Base-by-base conservation (phyloP, 1,140 invertebrate species). In the Ips typographus region DNA sequence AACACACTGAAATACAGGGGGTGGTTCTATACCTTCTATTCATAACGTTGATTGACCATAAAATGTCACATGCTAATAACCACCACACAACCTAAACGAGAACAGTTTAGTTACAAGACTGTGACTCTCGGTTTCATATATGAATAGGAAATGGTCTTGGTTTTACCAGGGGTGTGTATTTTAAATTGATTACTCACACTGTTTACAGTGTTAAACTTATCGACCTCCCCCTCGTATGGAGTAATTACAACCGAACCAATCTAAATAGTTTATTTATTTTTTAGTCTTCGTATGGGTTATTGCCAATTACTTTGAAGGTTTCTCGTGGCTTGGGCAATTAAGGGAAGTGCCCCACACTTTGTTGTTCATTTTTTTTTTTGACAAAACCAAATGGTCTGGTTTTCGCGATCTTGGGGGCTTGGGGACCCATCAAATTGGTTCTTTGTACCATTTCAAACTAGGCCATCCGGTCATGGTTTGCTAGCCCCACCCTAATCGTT, bases 221-320 rank as follows among this genome's bases (percentile, higher is more conserved):
- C 2, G 1, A 49, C 44, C 22, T 22, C 44, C 1, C 44, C 3
- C 7, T 49, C 44, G 44, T 55, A 37, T 37, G 38, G 37, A 6
- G 53, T 37, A 55, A 55, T 55, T 55, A 55, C 53, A 39, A 55
- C 8, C 22, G 53, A 22, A 55, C 5, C 37, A 36, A 55, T 55
- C 38, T 55, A 6, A 55, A 55, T 55, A 39, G 53, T 55, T 55
- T 7, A 55, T 55, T 55, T 55, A 22, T 55, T 49, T 22, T 8
- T 22, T 49, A 22, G 22, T 55, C 53, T 55, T 55, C 53, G 38
- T 55, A 55, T 55, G 53, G 53, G 53, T 22, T 55, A 55, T 55
- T 55, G 53, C 2, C 53, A 55, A 55, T 55, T 55, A 55, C 37
- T 36, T 37, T 55, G 53, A 55, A 55, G 53, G 53, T 55, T 49